phyloP scores from a whole-genome alignment of 2,797 vertebrate species.

The Pseudomugil gertrudae region DNA sequence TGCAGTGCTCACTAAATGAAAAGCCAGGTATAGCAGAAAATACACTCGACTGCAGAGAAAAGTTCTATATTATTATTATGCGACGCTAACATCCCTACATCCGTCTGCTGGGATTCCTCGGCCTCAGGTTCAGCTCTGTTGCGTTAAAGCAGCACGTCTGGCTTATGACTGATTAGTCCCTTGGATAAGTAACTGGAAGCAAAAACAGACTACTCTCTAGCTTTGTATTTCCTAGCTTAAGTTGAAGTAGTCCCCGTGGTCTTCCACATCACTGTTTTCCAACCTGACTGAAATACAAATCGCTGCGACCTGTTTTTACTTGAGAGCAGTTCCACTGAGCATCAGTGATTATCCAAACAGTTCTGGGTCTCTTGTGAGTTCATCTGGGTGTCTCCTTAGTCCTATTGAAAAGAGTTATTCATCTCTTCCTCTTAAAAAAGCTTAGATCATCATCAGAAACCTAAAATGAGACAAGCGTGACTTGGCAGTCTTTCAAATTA shows the following conservation, averaged over 20 bases:
- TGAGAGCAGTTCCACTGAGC: conserved; percentile 16
- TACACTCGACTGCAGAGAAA: conserved; percentile 35
- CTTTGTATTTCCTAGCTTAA: conserved; percentile 41
- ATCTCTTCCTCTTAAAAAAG: background rate
- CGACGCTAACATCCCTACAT: conserved; percentile 13
- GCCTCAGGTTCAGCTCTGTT: conserved; percentile 42
- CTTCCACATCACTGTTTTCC: conserved; percentile 18
- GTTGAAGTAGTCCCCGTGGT: conserved; percentile 37
- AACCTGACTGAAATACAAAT: conserved; percentile 28
- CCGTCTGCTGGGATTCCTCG: conserved; percentile 31
- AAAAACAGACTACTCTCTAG: conserved; percentile 26
- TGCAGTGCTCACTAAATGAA: conserved; percentile 38
- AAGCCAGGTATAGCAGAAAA: conserved; percentile 19
- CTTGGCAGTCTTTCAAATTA: background rate
- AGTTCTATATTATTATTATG: conserved; percentile 33
- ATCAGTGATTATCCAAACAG: conserved; percentile 5
- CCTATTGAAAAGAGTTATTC: background rate
- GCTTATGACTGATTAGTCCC: conserved; percentile 47
- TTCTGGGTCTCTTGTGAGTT: conserved; percentile 10
- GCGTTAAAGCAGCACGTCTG: conserved; percentile 32
- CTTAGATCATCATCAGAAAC: background rate
- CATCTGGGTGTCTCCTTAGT: background rate
- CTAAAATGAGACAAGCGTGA: background rate
- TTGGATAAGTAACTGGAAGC: conserved; percentile 35
- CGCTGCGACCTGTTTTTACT: conserved; percentile 12